Evolutionary conservation across 2,113 vertebrate species (phyloP).

Genomic region (Pangasianodon gigas): DNA sequence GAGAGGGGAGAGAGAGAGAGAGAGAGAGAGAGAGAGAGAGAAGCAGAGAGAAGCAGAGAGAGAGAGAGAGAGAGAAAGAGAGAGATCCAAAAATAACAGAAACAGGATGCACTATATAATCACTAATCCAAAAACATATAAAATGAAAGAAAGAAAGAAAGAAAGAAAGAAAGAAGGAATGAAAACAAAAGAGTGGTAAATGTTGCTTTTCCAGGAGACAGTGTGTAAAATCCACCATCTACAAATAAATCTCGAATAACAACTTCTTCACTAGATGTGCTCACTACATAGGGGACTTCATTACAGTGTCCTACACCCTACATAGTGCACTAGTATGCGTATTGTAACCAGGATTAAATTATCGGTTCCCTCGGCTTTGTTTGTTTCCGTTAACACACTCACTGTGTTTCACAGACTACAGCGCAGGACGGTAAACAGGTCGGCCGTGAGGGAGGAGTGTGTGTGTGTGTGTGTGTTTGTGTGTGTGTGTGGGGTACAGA

Average conservation of each 20-base stretch:
- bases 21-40: background rate
- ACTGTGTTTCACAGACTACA: background rate
- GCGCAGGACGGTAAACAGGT: background rate
- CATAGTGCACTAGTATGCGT: background rate
- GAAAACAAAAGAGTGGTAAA: background rate
- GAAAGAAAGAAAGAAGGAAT: background rate
- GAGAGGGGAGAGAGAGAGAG: background rate
- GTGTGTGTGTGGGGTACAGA: constrained; percentile 23
- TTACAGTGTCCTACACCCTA: background rate
- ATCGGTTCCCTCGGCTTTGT: background rate
- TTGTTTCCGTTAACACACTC: background rate
- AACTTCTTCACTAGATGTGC: background rate
- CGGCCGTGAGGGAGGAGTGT: background rate
- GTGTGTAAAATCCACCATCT: background rate
- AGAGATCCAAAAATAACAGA: background rate
- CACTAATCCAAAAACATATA: background rate
- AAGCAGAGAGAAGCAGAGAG: no score
- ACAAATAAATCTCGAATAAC: background rate
- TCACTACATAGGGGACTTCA: background rate
- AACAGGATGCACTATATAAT: no score
- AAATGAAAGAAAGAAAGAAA: background rate
- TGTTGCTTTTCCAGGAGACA: background rate
- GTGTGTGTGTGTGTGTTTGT: constrained; percentile 36
- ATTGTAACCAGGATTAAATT: background rate
- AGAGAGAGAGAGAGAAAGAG: no score